These are phyloP conservation scores for Mesaphorura yosii DNA, from an alignment of 1,140 invertebrate genomes.

Conservation along the genomic window DNA sequence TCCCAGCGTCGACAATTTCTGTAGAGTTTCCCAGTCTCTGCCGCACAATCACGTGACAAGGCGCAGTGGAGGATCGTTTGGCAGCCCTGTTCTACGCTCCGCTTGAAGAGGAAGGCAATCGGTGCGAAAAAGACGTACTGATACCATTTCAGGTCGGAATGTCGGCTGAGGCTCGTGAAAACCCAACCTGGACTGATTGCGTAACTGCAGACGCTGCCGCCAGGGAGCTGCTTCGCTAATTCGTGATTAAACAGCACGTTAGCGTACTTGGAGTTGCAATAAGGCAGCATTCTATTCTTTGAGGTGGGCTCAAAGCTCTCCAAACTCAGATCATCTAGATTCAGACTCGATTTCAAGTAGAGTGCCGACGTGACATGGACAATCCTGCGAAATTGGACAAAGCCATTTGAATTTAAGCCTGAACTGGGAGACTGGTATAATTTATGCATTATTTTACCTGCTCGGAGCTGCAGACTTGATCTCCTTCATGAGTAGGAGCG, in stretches of 20 bases:
- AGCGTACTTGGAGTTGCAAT: slow-evolving; percentile 40
- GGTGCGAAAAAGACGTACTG: background rate
- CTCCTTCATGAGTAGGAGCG: slow-evolving; percentile 44
- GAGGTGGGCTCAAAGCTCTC: slow-evolving; percentile 37
- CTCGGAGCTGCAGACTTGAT: slow-evolving; percentile 17
- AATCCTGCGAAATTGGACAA: slow-evolving; percentile 37
- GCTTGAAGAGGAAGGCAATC: slow-evolving; percentile 7
- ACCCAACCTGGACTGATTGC: slow-evolving; percentile 14
- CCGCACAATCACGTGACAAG: slow-evolving; percentile 7
- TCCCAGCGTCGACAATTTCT: slow-evolving; percentile 18
- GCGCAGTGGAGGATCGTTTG: slow-evolving; percentile 26
- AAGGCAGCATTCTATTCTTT: slow-evolving; percentile 42
- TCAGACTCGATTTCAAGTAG: slow-evolving; percentile 51
- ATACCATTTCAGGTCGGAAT: background rate
- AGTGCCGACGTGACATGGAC: slow-evolving; percentile 46
- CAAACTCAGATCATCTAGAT: slow-evolving; percentile 59
- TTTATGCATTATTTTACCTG: slow-evolving; percentile 4
- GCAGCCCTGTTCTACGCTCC: slow-evolving; percentile 14
- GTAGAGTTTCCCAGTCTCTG: slow-evolving; percentile 23
- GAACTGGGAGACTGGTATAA: background rate
- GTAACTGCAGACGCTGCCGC: slow-evolving; percentile 16
- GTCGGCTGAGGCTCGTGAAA: slow-evolving; percentile 3
- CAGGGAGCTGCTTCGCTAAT: slow-evolving; percentile 14
- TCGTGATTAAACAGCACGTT: slow-evolving; percentile 26
- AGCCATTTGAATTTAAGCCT: background rate